phyloP scores from a whole-genome alignment of 2,888 invertebrate species.

The Pammene aurita region DNA sequence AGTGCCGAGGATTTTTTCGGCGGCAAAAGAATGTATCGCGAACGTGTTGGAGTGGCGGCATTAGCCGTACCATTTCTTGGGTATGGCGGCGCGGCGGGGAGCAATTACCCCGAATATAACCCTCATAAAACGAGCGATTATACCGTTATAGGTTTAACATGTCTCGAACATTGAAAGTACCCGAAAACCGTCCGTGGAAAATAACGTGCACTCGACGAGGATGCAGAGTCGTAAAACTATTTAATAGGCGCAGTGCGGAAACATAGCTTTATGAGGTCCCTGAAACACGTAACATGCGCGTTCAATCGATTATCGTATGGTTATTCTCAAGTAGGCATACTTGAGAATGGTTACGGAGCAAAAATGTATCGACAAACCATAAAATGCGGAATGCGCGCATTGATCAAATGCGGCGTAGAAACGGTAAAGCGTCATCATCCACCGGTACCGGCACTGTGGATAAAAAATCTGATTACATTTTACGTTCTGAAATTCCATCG shows the following conservation, averaged over 20 bases:
- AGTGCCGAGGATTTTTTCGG: constrained; percentile 32
- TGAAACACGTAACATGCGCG: constrained; percentile 74
- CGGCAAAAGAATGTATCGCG: constrained; percentile 51
- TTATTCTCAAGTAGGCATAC: constrained; percentile 64
- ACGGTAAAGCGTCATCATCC: constrained; percentile 42
- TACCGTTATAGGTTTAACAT: constrained; percentile 66
- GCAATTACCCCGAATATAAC: constrained; percentile 70
- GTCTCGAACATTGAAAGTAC: constrained; percentile 61
- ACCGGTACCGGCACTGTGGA: not conserved
- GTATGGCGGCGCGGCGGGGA: constrained; percentile 53
- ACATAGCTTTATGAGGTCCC: constrained; percentile 72
- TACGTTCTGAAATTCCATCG: constrained; percentile 10
- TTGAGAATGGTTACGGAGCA: constrained; percentile 67
- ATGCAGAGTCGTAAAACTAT: constrained; percentile 73
- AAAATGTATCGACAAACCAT: constrained; percentile 69
- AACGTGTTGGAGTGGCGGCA: constrained; percentile 55
- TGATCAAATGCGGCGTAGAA: constrained; percentile 61
- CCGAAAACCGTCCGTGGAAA: constrained; percentile 59
- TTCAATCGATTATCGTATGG: constrained; percentile 74
- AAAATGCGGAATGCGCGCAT: constrained; percentile 62
- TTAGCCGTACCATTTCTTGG: constrained; percentile 55
- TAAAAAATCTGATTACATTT: constrained; percentile 13
- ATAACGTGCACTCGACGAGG: constrained; percentile 64
- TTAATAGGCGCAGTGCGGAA: constrained; percentile 78
- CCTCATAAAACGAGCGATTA: constrained; percentile 67